These are phyloP conservation scores for Luperina nickerlii DNA, from an alignment of 2,888 invertebrate species.

Conservation along the genomic window DNA sequence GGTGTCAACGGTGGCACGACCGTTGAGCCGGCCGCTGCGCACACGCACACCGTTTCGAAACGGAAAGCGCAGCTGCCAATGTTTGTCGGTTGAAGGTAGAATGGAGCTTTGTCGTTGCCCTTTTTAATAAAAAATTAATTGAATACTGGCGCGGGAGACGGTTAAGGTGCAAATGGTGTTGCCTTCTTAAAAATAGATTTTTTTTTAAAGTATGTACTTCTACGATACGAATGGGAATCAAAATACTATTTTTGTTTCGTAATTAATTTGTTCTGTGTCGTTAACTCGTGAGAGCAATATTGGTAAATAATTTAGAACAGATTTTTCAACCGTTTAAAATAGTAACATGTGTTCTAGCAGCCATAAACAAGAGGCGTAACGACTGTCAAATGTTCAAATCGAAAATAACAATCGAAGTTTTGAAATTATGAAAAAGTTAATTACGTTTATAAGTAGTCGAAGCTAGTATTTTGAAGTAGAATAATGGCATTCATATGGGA, in stretches of 20 bases:
- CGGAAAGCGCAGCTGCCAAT: conserved; percentile 78
- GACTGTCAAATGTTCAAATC: conserved; percentile 57
- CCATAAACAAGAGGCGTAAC: conserved; percentile 49
- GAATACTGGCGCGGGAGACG: conserved; percentile 64
- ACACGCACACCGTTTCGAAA: conserved; percentile 70
- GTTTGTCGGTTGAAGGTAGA: conserved; percentile 66
- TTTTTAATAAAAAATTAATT: conserved; percentile 78
- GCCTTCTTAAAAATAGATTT: conserved; percentile 34
- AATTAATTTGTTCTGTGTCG: conserved; percentile 15
- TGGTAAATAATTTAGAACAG: conserved; percentile 57
- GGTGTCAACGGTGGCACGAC: conserved; percentile 66
- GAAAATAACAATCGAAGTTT: conserved; percentile 51
- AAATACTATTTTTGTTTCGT: background rate
- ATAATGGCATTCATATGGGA: conserved; percentile 19
- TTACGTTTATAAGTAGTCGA: conserved; percentile 9
- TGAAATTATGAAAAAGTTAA: conserved; percentile 24
- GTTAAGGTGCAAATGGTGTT: conserved; percentile 46
- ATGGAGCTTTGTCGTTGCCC: conserved; percentile 72
- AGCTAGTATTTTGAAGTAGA: conserved; percentile 26
- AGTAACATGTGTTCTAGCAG: conserved; percentile 59
- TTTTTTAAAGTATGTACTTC: background rate
- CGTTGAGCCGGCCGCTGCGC: conserved; percentile 69
- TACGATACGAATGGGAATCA: background rate
- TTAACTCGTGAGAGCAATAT: conserved; percentile 40
- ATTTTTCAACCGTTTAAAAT: conserved; percentile 54